phyloP scores from a whole-genome alignment of 2,113 vertebrate species.

The Oncorhynchus clarkii region DNA sequence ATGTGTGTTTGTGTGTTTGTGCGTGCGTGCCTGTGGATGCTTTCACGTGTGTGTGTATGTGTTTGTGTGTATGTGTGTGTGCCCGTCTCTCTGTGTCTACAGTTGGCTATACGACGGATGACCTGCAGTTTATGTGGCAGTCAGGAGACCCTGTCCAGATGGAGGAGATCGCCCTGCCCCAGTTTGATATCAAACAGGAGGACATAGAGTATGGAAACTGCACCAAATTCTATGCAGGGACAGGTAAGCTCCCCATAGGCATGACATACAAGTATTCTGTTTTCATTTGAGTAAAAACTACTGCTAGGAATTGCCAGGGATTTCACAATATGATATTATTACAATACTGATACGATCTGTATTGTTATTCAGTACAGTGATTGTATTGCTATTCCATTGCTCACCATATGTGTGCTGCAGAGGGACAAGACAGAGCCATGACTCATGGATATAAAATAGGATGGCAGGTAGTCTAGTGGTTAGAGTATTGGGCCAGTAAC shows the following conservation, averaged over 20 bases:
- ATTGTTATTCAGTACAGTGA: too few species aligned
- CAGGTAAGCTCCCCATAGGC: slow-evolving; percentile 74
- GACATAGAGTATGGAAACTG: slow-evolving; percentile 99
- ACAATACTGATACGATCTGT: too few species aligned
- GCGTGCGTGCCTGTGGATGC: slow-evolving; percentile 3
- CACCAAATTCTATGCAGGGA: slow-evolving; percentile 95
- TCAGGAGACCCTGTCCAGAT: slow-evolving; percentile 95
- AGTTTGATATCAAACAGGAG: slow-evolving; percentile 97
- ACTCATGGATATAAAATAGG: too few species aligned
- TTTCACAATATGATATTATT: too few species aligned
- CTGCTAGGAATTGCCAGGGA: too few species aligned
- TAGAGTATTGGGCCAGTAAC: too few species aligned
- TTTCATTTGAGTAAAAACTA: too few species aligned
- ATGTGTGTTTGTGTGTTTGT: slow-evolving; percentile 2
- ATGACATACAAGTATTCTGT: background rate
- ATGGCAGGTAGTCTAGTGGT: too few species aligned
- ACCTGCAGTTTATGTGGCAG: slow-evolving; percentile 97
- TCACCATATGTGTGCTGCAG: too few species aligned
- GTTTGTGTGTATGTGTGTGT: background rate
- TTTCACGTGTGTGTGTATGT: slow-evolving; percentile 5
- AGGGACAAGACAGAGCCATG: too few species aligned
- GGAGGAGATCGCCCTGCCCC: slow-evolving; percentile 93
- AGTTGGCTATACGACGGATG: slow-evolving; percentile 99
- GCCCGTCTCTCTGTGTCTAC: slow-evolving; percentile 9
- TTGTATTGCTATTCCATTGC: too few species aligned